Conservation (phyloP, 2,797 vertebrate genomes). For the Gallinago solitaria region DNA sequence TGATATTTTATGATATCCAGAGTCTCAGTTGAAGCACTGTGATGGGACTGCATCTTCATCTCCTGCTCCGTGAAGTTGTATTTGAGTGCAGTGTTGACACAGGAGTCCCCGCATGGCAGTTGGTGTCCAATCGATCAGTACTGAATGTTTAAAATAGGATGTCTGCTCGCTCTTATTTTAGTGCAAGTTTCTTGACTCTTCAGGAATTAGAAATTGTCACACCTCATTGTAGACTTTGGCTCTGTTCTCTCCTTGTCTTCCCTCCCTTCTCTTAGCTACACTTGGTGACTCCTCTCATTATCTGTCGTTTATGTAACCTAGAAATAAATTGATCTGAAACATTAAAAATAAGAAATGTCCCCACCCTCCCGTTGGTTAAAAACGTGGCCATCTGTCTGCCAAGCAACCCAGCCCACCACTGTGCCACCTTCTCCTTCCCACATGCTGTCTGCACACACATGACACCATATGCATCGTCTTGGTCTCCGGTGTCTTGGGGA, state of each 20-base stretch:
- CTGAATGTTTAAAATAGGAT: conserved; percentile 6
- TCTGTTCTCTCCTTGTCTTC: conserved; percentile 50
- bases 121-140: not conserved
- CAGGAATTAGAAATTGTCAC: conserved; percentile 46
- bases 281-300: not conserved
- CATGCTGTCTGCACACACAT: not conserved
- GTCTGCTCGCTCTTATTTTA: conserved; percentile 54
- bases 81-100: not conserved
- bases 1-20: not conserved
- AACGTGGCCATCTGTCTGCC: conserved; percentile 41
- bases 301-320: conserved; percentile 28
- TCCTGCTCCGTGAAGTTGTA: not conserved
- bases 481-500: not conserved
- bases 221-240: not conserved
- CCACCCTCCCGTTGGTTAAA: not conserved
- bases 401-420: conserved; percentile 28
- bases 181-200: conserved; percentile 20
- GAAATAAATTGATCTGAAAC: conserved; percentile 50
- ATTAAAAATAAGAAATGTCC: conserved; percentile 25
- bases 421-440: conserved; percentile 30
- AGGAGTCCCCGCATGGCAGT: not conserved
- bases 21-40: not conserved
- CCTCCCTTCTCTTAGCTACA: not conserved
- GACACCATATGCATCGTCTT: not conserved
- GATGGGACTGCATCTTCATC: not conserved